Evolutionary conservation across 2,113 vertebrate species (phyloP).

Genomic region (Lagopus muta): DNA sequence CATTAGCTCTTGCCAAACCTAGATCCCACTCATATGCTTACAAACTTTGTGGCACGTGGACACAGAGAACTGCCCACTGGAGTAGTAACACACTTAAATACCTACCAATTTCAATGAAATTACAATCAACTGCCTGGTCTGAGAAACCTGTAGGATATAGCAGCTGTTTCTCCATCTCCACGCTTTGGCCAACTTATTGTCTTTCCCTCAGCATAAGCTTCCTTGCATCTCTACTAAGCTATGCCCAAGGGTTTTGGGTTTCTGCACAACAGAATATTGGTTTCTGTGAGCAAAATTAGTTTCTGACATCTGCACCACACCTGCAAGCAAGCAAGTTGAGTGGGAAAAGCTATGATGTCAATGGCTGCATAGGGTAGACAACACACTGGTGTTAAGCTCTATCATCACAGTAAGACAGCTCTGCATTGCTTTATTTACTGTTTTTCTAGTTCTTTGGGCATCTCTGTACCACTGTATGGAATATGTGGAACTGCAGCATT

Average conservation of each 20-base stretch:
- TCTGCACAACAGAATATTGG: not conserved
- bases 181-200: not conserved
- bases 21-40: not conserved
- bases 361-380: not conserved
- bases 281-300: not conserved
- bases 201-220: not conserved
- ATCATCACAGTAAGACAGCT: not conserved
- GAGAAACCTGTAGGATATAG: not conserved
- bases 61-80: not conserved
- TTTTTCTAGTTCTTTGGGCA: not conserved
- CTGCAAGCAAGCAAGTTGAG: not conserved
- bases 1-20: not conserved
- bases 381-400: not conserved
- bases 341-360: not conserved
- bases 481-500: not conserved
- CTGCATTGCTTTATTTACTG: not conserved
- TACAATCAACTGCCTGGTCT: not conserved
- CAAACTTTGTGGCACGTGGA: not conserved
- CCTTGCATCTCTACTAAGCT: not conserved
- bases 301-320: not conserved
- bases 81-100: not conserved
- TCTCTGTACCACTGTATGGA: not conserved
- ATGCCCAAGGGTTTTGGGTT: rapidly evolving
- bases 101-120: not conserved
- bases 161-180: not conserved